These are phyloP conservation scores for Hypotaenidia philippensis DNA, from an alignment of 2,797 vertebrate genomes.

Conservation along the genomic window DNA sequence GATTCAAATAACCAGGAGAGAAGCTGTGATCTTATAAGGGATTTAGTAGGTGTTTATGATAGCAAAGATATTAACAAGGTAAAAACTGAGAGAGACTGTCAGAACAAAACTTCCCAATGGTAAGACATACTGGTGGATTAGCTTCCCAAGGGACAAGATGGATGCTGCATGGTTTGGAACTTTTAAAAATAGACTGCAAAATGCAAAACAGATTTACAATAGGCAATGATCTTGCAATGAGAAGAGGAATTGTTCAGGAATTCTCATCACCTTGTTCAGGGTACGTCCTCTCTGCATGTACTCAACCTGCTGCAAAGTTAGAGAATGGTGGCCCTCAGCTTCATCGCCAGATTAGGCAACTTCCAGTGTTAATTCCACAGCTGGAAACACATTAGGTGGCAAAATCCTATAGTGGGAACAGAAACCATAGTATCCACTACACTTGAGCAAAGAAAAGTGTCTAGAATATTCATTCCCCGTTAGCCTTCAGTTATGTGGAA, in stretches of 20 bases:
- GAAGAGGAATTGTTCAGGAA: background rate
- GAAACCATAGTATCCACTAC: background rate
- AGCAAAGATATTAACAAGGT: background rate
- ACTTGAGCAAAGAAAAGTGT: background rate
- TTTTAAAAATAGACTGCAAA: conserved; percentile 8
- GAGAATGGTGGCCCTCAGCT: background rate
- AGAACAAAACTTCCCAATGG: background rate
- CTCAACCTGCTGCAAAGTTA: background rate
- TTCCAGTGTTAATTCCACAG: background rate
- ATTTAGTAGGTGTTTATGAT: background rate
- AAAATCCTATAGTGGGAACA: background rate
- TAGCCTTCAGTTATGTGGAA: accelerated
- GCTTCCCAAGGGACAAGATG: background rate
- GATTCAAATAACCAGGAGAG: background rate
- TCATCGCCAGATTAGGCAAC: background rate
- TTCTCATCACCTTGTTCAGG: background rate
- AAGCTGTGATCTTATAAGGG: background rate
- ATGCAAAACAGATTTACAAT: background rate
- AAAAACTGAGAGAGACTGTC: background rate
- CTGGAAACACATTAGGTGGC: background rate
- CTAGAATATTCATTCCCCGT: background rate
- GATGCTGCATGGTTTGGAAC: background rate
- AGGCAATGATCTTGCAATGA: background rate
- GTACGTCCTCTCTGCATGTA: background rate
- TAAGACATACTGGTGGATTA: background rate